Evolutionary conservation across 2,113 vertebrate genomes (phyloP).

Genomic region (Rhipidura dahli): DNA sequence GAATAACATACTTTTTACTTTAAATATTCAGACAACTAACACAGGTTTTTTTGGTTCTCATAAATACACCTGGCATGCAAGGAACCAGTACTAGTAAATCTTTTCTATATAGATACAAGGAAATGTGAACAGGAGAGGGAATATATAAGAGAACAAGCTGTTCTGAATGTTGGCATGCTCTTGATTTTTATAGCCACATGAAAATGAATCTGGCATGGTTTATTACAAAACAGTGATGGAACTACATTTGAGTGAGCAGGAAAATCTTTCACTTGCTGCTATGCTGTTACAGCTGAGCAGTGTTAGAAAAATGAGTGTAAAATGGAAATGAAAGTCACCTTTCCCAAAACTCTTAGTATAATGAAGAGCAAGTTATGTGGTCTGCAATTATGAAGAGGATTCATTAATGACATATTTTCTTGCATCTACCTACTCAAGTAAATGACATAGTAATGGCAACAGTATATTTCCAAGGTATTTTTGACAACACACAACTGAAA

Average conservation of each 20-base stretch:
- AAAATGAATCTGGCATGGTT: constrained; percentile 39
- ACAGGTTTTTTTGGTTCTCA: not conserved
- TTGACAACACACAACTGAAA: not conserved
- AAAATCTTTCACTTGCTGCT: not conserved
- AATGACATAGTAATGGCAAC: not conserved
- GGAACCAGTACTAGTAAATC: not conserved
- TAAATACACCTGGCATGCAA: not conserved
- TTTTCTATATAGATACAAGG: not conserved
- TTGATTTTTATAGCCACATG: not conserved
- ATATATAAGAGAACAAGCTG: not conserved
- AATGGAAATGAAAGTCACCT: not conserved
- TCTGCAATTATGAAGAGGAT: not conserved
- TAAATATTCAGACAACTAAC: not conserved
- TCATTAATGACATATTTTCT: not conserved
- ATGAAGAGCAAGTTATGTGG: not conserved
- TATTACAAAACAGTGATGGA: not conserved
- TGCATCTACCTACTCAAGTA: not conserved
- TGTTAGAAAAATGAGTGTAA: not conserved
- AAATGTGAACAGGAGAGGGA: not conserved
- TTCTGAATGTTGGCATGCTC: not conserved
- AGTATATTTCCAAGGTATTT: not conserved
- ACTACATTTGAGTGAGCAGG: not conserved
- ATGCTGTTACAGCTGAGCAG: not conserved
- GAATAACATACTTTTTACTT: not conserved
- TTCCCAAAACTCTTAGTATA: not conserved